Base-by-base conservation (phyloP, 1,140 invertebrate species). In the Drosophila persimilis region DNA sequence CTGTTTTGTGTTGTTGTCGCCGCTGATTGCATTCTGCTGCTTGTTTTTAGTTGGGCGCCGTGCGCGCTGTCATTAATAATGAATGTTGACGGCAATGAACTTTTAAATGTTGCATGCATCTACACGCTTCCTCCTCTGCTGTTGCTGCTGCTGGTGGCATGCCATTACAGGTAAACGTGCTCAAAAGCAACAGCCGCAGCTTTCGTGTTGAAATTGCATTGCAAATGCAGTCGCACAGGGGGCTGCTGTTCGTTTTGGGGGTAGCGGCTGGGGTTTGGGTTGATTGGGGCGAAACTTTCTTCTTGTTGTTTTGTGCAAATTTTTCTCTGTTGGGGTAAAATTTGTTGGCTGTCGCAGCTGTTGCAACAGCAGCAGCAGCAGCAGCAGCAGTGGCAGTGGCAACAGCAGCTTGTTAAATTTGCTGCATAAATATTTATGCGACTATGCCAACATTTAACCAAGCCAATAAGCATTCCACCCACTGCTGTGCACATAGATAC, bases 41-140 rank as follows among this genome's bases (percentile, higher is more conserved):
- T 83, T 86, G 83, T 88, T 86, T 85, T 86, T 69, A 80, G 83
- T 86, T 88, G 56, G 78, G 54, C 77, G 66, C 69, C 60, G 71
- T 70, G 66, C 64, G 76, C 73, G 78, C 83, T 90, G 89, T 90
- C 89, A 90, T 90, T 90, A 90, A 90, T 90, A 90, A 90, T 90
- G 89, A 90, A 90, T 90, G 89, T 89, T 80, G 85, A 89, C 89
- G 89, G 89, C 89, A 90, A 90, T 90, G 89, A 90, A 90, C 89
- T 90, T 90, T 90, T 90, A 90, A 90, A 90, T 90, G 88, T 90
- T 90, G 72, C 83, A 88, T 88, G 83, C 83, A 88, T 89, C 79
- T 74, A 78, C 71, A 80, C 77, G 61, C 64, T 66, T 60, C 74
- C 45, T 41, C 62, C 51, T 67, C 58, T 13, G 35, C 11, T 80